Conservation (phyloP, 23 tunicate genomes). For the Styela clava region DNA sequence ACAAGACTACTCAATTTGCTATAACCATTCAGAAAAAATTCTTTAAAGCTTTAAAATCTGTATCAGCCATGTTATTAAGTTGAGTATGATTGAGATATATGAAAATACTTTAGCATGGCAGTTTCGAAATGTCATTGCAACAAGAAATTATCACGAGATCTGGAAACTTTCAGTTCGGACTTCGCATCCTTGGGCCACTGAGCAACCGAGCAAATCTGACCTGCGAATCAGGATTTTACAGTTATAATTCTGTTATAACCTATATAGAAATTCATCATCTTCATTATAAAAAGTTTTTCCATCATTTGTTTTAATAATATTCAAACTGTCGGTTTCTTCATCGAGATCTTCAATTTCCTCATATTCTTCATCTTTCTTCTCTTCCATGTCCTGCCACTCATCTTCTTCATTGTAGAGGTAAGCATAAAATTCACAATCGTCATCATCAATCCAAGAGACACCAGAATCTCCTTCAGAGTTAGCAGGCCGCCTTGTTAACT, state of each 20-base stretch:
- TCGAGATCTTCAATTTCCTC: neutral
- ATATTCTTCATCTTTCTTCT: neutral
- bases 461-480: neutral
- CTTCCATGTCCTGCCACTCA: neutral
- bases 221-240: no score
- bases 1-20: no score
- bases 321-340: neutral
- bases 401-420: neutral
- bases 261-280: constrained; percentile 28
- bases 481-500: neutral
- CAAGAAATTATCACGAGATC: no score
- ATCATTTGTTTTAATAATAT: neutral
- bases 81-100: no score
- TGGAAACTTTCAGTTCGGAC: no score
- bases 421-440: constrained; percentile 10
- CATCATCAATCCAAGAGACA: constrained; percentile 23
- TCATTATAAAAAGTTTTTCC: constrained; percentile 8
- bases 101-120: no score
- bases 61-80: no score
- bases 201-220: no score
- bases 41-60: no score
- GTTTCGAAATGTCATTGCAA: no score
- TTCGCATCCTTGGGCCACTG: no score
- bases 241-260: neutral
- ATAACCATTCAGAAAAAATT: no score